Evolutionary conservation across 2,888 invertebrate species (phyloP).

Genomic region (Troides oblongomaculatus): DNA sequence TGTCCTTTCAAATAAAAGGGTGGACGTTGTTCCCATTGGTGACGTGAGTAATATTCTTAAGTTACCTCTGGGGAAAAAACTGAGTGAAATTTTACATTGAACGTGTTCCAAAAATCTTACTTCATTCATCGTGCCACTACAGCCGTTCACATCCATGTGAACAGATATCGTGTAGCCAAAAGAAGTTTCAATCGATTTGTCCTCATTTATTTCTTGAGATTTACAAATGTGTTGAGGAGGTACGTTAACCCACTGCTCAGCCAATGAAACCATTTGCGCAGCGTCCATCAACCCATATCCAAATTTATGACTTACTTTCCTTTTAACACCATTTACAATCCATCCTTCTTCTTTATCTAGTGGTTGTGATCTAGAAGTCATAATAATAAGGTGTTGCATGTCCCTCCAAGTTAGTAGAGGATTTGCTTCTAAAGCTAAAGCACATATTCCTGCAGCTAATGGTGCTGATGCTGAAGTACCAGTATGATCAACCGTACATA

Average conservation of each 20-base stretch:
- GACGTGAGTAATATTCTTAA: conserved; percentile 92
- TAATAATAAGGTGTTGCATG: conserved; percentile 96
- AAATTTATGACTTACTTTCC: conserved; percentile 97
- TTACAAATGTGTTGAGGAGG: conserved; percentile 98
- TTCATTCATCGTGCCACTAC: conserved; percentile 91
- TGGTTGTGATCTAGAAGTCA: conserved; percentile 93
- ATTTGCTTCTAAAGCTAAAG: conserved; percentile 95
- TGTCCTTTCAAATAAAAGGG: conserved; percentile 94
- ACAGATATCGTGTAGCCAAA: conserved; percentile 88
- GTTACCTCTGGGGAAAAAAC: conserved; percentile 96
- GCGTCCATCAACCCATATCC: conserved; percentile 99
- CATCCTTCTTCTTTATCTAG: conserved; percentile 95
- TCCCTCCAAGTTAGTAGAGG: conserved; percentile 97
- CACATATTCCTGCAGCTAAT: conserved; percentile 96
- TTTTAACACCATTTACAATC: conserved; percentile 95
- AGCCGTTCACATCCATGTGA: conserved; percentile 94
- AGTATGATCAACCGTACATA: conserved; percentile 94
- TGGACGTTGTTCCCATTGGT: conserved; percentile 96
- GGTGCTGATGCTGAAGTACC: conserved; percentile 97
- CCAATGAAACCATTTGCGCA: conserved; percentile 93
- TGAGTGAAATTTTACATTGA: conserved; percentile 95
- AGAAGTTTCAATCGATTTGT: conserved; percentile 87
- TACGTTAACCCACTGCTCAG: conserved; percentile 95
- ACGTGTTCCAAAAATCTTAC: conserved; percentile 97
- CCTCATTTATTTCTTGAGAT: conserved; percentile 91